Base-by-base conservation (phyloP, 2,888 invertebrate species). In the Drosophila stalkeri region DNA sequence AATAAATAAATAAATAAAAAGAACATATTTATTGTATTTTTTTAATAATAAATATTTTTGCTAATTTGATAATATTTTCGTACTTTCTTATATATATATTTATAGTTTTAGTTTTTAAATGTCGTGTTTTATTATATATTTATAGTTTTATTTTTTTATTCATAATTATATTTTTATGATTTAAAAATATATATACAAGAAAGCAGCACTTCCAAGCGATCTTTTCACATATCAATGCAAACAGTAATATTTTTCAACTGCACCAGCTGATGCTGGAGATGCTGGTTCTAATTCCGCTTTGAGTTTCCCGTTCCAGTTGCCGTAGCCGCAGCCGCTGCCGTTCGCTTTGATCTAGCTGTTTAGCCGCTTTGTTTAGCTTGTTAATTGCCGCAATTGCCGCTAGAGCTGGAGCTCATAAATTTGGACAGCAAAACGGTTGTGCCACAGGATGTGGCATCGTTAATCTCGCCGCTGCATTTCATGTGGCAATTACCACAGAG, bases 391-490 rank as follows among this genome's bases (percentile, higher is more conserved):
- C 63, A 83, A 83, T 89, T 86, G 81, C 87, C 68, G 81, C 55
- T 79, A 79, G 79, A 79, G 79, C 62, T 78, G 59, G 66, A 46
- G 73, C 83, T 80, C 88, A 90, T 89, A 89, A 85, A 89, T 89
- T 85, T 85, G 60, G 82, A 82, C 72, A 76, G 86, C 76, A 84
- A 83, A 83, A 77, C 81, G 70, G 75, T 63, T 51, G 37, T 37
- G 69, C 57, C 67, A 73, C 85, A 85, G 85, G 85, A 90, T 90
- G 89, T 84, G 87, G 84, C 72, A 77, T 86, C 81, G 84, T 80
- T 82, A 82, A 86, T 83, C 84, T 80, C 35, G 27, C 35, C 12
- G 56, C 52, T 35, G 56, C 59, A 65, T 52, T 61, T 52, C 86
- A 87, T 86, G 67, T 35, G 71, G 73, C 88, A 89, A 83, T 83